These are phyloP conservation scores for Microtus ochrogaster DNA, from an alignment of 2,113 vertebrate species.

Conservation along the genomic window DNA sequence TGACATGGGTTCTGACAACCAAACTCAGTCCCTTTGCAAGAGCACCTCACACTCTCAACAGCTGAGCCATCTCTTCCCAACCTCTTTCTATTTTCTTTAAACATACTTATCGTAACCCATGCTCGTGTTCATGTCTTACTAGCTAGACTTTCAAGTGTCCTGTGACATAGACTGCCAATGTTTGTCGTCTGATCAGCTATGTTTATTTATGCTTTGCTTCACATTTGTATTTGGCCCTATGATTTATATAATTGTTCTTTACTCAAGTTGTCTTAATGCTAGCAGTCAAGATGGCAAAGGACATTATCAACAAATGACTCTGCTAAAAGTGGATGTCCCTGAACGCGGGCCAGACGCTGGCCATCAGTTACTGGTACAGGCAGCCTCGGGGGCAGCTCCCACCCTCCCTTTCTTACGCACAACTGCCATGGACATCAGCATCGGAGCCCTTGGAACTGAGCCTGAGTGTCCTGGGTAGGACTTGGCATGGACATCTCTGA, in stretches of 20 bases:
- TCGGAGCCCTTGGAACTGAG: neutral
- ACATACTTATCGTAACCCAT: neutral
- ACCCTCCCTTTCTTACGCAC: constrained; percentile 56
- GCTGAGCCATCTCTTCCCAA: neutral
- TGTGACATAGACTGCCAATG: neutral
- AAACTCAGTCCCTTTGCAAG: neutral
- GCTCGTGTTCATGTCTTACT: neutral
- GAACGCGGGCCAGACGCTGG: constrained; percentile 21
- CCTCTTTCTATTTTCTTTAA: neutral
- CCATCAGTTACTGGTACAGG: constrained; percentile 34
- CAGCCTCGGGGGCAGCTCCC: constrained; percentile 19
- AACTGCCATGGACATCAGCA: neutral
- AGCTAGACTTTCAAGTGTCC: neutral
- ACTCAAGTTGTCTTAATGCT: constrained; percentile 16
- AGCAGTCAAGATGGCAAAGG: constrained; percentile 59
- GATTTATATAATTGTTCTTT: constrained; percentile 63
- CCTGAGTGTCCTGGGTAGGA: neutral
- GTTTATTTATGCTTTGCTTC: constrained; percentile 63
- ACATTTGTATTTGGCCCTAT: constrained; percentile 34
- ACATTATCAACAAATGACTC: constrained; percentile 74
- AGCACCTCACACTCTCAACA: neutral
- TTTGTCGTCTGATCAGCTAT: neutral
- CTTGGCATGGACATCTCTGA: constrained; percentile 27
- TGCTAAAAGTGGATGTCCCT: constrained; percentile 70
- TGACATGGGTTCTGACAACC: neutral